phyloP scores from a whole-genome alignment of 2,888 invertebrate species.

The Hedya salicella region DNA sequence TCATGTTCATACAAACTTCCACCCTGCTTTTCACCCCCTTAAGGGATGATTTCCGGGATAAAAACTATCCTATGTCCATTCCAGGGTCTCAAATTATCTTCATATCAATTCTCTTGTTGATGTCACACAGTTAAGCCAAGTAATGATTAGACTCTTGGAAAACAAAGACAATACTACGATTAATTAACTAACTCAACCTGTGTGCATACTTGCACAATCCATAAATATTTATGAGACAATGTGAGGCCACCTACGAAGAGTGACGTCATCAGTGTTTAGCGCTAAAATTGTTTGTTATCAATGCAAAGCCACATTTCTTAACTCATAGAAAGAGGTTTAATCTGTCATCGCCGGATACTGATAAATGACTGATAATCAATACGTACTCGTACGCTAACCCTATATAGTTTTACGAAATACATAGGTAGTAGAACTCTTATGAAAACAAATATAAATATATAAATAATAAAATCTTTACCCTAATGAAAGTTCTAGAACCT shows the following conservation, averaged over 20 bases:
- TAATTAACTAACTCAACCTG: too few species aligned
- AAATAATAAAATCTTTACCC: too few species aligned
- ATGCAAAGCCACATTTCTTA: constrained; percentile 26
- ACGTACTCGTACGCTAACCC: not conserved
- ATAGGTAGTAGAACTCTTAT: not conserved
- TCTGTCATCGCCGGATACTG: constrained; percentile 2
- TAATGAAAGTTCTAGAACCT: too few species aligned
- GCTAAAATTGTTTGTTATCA: constrained; percentile 22
- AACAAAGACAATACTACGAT: not conserved
- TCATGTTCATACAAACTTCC: too few species aligned
- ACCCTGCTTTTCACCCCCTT: too few species aligned
- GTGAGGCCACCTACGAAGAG: constrained; percentile 17
- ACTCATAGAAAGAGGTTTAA: constrained; percentile 46
- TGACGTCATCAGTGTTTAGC: constrained; percentile 24
- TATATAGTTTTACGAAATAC: constrained; percentile 2
- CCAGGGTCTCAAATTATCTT: too few species aligned
- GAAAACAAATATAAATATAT: too few species aligned
- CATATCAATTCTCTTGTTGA: too few species aligned
- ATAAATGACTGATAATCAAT: constrained; percentile 6
- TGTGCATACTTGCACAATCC: not conserved
- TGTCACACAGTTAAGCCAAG: too few species aligned
- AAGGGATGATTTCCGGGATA: too few species aligned
- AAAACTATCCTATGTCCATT: too few species aligned
- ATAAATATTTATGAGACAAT: constrained; percentile 1
- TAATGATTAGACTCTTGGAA: not conserved